Evolutionary conservation across 2,113 vertebrate species (phyloP).

Genomic region (Tapirus terrestris): DNA sequence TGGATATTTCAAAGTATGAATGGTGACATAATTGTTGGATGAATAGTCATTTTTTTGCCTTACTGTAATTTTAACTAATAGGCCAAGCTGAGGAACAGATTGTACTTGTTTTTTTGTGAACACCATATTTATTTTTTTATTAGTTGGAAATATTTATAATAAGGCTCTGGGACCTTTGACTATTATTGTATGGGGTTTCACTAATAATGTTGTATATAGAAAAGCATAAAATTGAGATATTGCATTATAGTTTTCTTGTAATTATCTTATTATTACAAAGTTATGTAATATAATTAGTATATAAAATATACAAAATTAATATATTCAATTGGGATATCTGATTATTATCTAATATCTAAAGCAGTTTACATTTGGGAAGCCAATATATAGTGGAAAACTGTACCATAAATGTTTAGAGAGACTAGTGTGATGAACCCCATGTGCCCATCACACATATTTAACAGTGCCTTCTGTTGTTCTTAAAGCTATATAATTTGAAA

Average conservation of each 20-base stretch:
- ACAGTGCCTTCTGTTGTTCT: neutral
- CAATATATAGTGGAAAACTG: neutral
- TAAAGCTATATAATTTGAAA: slow-evolving; percentile 25
- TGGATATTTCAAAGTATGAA: neutral
- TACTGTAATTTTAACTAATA: slow-evolving; percentile 14
- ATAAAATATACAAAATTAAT: slow-evolving; percentile 4
- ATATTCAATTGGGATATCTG: slow-evolving; percentile 9
- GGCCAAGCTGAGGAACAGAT: neutral
- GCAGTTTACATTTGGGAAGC: neutral
- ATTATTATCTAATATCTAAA: slow-evolving; percentile 50
- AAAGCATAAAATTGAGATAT: neutral
- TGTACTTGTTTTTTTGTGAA: neutral
- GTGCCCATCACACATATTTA: neutral
- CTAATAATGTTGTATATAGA: neutral
- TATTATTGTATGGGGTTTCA: neutral
- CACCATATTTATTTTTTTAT: neutral
- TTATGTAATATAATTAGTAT: neutral
- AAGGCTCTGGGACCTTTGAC: neutral
- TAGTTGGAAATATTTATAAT: slow-evolving; percentile 33
- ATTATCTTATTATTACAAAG: slow-evolving; percentile 41
- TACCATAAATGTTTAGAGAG: neutral
- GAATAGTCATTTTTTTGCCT: neutral
- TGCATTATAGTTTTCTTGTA: neutral
- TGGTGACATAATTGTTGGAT: slow-evolving; percentile 1
- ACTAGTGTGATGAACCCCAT: neutral